Percentiles rank a stretch among this genome's conserved stretches.
Evolutionary conservation across 2,888 invertebrate species (phyloP).

Genomic region (Cyrtodaria siliqua): DNA sequence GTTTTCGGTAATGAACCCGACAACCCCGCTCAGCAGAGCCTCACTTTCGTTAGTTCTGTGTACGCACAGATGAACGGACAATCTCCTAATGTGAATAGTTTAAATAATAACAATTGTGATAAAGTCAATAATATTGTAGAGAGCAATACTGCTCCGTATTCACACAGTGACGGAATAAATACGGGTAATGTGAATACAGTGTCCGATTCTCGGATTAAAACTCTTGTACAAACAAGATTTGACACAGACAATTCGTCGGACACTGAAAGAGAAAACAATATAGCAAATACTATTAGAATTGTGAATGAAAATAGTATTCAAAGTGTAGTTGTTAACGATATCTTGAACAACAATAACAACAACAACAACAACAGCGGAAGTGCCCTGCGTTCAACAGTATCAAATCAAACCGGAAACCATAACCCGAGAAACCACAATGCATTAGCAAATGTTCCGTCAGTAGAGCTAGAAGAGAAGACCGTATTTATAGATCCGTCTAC

Average conservation of each 20-base stretch:
- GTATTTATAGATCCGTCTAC: conserved; percentile 18
- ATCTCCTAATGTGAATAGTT: background rate
- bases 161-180: no score
- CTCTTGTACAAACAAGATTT: no score
- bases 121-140: background rate
- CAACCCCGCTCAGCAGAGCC: conserved; percentile 10
- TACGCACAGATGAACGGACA: conserved; percentile 18
- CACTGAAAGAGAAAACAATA: no score
- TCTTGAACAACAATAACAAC: conserved; percentile 45
- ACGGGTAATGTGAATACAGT: no score
- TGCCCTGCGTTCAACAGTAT: no score
- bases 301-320: no score
- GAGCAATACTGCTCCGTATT: no score
- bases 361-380: conserved; percentile 29
- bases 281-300: no score
- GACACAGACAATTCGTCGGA: no score
- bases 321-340: conserved; percentile 13
- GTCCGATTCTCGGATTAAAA: no score
- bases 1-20: conserved; percentile 52
- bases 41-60: conserved; percentile 42
- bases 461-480: conserved; percentile 24
- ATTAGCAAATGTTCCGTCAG: conserved; percentile 7
- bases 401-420: no score
- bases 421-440: no score
- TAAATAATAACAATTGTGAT: background rate